Evolutionary conservation across 1,140 invertebrate species (phyloP).

Genomic region (Papilio machaon): DNA sequence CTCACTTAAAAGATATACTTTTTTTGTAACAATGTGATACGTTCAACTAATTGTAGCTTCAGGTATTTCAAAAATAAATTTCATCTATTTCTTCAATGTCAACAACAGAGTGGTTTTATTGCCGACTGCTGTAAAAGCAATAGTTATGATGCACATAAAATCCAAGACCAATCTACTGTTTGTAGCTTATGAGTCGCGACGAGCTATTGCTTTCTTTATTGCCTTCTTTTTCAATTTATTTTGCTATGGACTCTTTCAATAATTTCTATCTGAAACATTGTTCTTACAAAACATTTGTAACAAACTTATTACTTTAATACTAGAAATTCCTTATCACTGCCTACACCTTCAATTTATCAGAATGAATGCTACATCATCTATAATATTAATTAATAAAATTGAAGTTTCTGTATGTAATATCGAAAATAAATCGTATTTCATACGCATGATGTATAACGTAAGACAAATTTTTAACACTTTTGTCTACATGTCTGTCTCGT

Average conservation of each 20-base stretch:
- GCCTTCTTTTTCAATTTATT: constrained; percentile 12
- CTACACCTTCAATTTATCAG: too few species aligned
- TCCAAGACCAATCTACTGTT: constrained; percentile 29
- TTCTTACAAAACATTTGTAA: neutral
- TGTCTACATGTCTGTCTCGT: too few species aligned
- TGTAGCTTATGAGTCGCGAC: constrained; percentile 3
- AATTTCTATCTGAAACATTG: neutral
- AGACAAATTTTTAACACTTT: too few species aligned
- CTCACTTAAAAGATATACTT: neutral
- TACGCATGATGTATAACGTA: too few species aligned
- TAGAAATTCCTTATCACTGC: too few species aligned
- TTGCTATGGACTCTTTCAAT: constrained; percentile 20
- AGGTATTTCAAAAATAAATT: constrained; percentile 5
- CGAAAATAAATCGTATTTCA: too few species aligned
- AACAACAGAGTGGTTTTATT: constrained; percentile 18
- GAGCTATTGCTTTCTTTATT: constrained; percentile 2
- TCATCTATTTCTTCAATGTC: neutral
- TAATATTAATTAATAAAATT: too few species aligned
- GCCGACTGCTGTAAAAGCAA: constrained; percentile 11
- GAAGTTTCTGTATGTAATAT: too few species aligned
- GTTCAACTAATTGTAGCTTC: neutral
- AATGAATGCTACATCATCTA: too few species aligned
- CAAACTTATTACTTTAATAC: neutral
- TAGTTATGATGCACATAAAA: constrained; percentile 30
- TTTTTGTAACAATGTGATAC: neutral